These are phyloP conservation scores for Drosophila micromelanica DNA, from an alignment of 1,140 invertebrate species.

Conservation along the genomic window DNA sequence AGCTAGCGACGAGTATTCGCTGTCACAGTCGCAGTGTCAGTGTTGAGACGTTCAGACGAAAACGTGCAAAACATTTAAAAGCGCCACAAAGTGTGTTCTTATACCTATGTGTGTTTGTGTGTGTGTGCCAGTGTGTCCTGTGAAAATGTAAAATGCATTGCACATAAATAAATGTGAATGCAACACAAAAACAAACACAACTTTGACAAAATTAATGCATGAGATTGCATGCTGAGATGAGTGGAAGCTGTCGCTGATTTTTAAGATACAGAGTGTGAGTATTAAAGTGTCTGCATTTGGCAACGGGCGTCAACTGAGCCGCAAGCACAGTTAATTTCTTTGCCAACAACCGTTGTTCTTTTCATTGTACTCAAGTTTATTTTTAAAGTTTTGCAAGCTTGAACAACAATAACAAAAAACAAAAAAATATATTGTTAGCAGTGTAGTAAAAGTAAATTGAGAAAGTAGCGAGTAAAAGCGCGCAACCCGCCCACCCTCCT, in stretches of 20 bases:
- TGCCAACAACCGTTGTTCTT: neutral
- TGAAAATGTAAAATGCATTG: conserved; percentile 31
- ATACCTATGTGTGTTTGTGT: conserved; percentile 43
- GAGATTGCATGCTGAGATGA: neutral
- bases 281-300: conserved; percentile 10
- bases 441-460: conserved; percentile 39
- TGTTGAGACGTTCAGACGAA: conserved; percentile 57
- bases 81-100: conserved; percentile 14
- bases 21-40: conserved; percentile 35
- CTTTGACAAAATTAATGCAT: conserved; percentile 6
- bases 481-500: neutral
- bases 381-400: too few species aligned
- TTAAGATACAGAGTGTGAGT: conserved; percentile 29
- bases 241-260: neutral
- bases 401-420: conserved; percentile 9
- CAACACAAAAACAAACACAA: conserved; percentile 10
- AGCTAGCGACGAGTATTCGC: conserved; percentile 46
- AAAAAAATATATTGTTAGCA: conserved; percentile 35
- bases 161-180: conserved; percentile 28
- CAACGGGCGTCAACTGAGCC: conserved; percentile 34
- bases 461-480: conserved; percentile 65
- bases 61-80: conserved; percentile 22
- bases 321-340: neutral
- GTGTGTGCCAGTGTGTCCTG: conserved; percentile 19
- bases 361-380: too few species aligned